Base-by-base conservation (phyloP, 1,140 invertebrate genomes). In the Meloidogyne chitwoodi region DNA sequence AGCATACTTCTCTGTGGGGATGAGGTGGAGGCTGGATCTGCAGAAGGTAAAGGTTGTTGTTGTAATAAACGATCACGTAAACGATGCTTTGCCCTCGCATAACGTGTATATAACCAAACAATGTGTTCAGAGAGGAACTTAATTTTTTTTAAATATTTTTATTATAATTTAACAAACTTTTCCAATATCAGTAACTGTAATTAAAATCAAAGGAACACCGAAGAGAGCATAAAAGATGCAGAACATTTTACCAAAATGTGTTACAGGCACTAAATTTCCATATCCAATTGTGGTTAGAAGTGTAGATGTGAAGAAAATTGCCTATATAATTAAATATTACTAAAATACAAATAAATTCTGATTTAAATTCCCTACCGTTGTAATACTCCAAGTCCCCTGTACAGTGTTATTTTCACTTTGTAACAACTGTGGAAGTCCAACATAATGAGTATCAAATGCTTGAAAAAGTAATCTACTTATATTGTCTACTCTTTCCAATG, bases 261-360 rank as follows among this genome's bases (percentile, higher is more conserved):
- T 73, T 26, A 87, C 85, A 6, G 85, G 86, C 14, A 85, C 85
- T 68, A 85, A 67, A 71, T 86, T 87, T 61, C 84, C 84, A 71
- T 86, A 87, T 11, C 85, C 85, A 76, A 86, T 86, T 3, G 85
- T 86, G 0, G 86, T 86, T 5, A 86, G 69, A 16, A 86, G 75
- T n/a, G 85, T 86, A n/a, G 86, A 80, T 16, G 84, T 86, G 77
- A 87, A 86, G 77, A 86, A 87, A 27, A 86, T 69, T 12, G 86
- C 77, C 71, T 73, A 64, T 11, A 22, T n/a, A 56, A 62, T 10
- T 11, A 22, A n/a, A 3, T 70, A 12, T 0, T 11, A 16, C 11
- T 8, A 22, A 24, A 72, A 6, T 44, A 12, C 4, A 19, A 48
- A 48, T 19, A 19, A 48, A 48, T 48, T 48, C 16, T 48, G 16